Conservation (phyloP, 2,797 vertebrate genomes). For the Gouania willdenowi region DNA sequence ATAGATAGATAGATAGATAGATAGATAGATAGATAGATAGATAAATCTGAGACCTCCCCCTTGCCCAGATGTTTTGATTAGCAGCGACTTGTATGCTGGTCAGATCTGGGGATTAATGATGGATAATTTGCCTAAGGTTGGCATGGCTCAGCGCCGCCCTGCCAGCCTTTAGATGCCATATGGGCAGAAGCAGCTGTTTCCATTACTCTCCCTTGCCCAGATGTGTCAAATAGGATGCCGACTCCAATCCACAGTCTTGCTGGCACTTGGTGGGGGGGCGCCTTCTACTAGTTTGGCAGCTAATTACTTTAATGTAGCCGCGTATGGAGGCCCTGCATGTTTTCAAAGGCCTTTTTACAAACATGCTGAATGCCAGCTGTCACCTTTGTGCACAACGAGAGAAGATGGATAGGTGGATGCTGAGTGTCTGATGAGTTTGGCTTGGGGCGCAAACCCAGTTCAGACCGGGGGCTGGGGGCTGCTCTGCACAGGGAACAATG, state of each 20-base stretch:
- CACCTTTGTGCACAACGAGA: conserved; percentile 77
- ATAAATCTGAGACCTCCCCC: conserved; percentile 50
- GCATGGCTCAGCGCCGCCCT: conserved; percentile 82
- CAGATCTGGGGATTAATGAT: conserved; percentile 99
- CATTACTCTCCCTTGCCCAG: conserved; percentile 99
- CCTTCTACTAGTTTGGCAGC: conserved; percentile 91
- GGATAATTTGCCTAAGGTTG: conserved; percentile 99
- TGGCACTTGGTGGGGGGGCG: conserved; percentile 90
- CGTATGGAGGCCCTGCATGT: conserved; percentile 84
- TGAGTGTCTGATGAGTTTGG: conserved; percentile 68
- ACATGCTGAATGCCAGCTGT: conserved; percentile 97
- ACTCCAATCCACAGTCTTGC: conserved; percentile 84
- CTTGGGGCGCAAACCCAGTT: conserved; percentile 55
- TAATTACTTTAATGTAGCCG: conserved; percentile 98
- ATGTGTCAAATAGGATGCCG: conserved; percentile 99
- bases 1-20: conserved; percentile 8
- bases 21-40: conserved; percentile 1
- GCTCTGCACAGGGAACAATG: conserved; percentile 56
- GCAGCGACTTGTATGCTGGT: conserved; percentile 92
- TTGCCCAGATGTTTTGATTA: conserved; percentile 96
- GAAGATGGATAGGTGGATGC: conserved; percentile 77
- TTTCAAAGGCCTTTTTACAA: conserved; percentile 88
- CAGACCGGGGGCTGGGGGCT: conserved; percentile 50
- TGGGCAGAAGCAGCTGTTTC: conserved; percentile 99
- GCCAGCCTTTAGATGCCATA: conserved; percentile 97